These are phyloP conservation scores for Natrix natrix DNA, from an alignment of 2,797 vertebrate species.

Conservation along the genomic window DNA sequence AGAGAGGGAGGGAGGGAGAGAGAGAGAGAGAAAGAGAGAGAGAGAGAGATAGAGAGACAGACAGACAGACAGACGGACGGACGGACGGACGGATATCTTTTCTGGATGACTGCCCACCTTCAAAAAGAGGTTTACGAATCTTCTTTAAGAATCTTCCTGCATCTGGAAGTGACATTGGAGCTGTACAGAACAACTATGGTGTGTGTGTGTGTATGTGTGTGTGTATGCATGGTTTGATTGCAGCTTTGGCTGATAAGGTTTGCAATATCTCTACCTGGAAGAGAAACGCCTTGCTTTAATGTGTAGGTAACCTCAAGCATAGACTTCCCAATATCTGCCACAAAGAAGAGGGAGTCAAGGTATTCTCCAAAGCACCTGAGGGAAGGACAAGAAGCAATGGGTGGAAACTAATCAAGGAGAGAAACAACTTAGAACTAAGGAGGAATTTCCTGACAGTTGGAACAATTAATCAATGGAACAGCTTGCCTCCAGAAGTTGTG, in stretches of 20 bases:
- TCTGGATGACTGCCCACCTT: background rate
- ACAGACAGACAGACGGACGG: too few relatives aligned
- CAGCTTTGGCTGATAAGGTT: background rate
- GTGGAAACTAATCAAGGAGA: too few relatives aligned
- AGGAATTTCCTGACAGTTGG: too few relatives aligned
- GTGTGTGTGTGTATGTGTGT: background rate
- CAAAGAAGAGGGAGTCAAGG: too few relatives aligned
- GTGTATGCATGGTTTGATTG: background rate
- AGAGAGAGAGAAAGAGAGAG: too few relatives aligned
- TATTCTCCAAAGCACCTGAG: too few relatives aligned
- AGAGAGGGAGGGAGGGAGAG: too few relatives aligned
- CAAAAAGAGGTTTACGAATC: background rate
- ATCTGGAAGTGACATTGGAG: background rate
- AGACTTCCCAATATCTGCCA: background rate
- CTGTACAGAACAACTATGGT: background rate
- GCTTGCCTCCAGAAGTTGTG: too few relatives aligned
- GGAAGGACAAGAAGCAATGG: too few relatives aligned
- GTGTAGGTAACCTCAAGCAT: background rate
- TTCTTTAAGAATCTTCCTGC: background rate
- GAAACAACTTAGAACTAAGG: too few relatives aligned
- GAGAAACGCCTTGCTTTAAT: background rate
- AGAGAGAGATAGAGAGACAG: too few relatives aligned
- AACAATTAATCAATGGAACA: too few relatives aligned
- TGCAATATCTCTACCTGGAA: background rate
- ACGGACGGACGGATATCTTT: background rate